These are phyloP conservation scores for Hesperia comma DNA, from an alignment of 2,888 invertebrate species.

Conservation along the genomic window DNA sequence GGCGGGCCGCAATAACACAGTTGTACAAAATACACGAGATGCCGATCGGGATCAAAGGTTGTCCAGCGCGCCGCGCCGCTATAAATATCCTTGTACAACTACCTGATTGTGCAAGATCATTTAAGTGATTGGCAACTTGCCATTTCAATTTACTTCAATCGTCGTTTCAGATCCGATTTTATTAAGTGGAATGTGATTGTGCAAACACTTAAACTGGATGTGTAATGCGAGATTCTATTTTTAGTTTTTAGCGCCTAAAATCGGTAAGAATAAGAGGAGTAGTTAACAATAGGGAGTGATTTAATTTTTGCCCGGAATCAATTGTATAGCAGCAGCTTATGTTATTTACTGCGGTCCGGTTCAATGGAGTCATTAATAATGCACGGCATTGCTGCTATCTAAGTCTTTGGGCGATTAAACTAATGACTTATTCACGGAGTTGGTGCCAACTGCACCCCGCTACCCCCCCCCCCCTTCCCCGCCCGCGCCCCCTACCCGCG, in stretches of 20 bases:
- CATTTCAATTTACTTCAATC: no score
- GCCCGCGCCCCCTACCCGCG: neutral
- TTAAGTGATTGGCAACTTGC: no score
- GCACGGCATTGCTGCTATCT: slow-evolving; percentile 28
- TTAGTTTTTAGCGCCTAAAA: no score
- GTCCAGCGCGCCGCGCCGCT: neutral
- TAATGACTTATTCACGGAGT: slow-evolving; percentile 31
- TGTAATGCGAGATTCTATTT: no score
- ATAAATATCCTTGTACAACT: slow-evolving; percentile 1
- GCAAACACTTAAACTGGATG: no score
- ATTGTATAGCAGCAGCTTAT: neutral
- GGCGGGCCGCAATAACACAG: slow-evolving; percentile 1
- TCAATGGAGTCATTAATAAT: slow-evolving; percentile 29
- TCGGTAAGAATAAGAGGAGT: no score
- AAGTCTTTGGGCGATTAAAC: slow-evolving; percentile 32
- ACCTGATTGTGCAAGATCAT: no score
- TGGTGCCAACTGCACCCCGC: slow-evolving; percentile 19
- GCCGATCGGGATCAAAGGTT: slow-evolving; percentile 7
- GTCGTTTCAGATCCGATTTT: no score
- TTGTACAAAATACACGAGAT: neutral
- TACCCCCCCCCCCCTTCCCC: neutral
- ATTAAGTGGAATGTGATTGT: no score
- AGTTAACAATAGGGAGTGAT: no score
- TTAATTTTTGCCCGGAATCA: neutral
- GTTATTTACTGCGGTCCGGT: slow-evolving; percentile 26